Conservation (phyloP, 2,113 vertebrate species). For the Hoplias malabaricus region DNA sequence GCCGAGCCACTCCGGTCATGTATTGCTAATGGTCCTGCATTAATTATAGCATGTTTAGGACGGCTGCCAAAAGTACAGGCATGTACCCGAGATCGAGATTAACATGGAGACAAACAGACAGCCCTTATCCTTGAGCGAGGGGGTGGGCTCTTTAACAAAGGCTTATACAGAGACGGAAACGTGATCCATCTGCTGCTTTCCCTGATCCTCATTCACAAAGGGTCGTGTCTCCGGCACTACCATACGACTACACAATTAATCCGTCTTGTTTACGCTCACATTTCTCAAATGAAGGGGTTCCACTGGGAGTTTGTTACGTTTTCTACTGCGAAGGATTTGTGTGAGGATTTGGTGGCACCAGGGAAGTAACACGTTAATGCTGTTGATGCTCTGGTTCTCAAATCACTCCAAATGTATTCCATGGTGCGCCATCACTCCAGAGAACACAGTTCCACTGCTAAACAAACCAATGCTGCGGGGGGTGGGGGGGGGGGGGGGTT, state of each 20-base stretch:
- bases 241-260: background rate
- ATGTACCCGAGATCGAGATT: background rate
- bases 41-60: background rate
- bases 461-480: no score
- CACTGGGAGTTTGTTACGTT: no score
- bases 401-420: no score
- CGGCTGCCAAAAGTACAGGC: conserved; percentile 1
- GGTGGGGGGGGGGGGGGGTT: no score
- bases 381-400: no score
- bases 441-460: no score
- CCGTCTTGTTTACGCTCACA: no score
- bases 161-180: background rate
- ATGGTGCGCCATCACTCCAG: no score
- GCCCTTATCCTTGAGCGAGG: background rate
- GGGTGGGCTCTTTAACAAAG: background rate
- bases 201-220: background rate
- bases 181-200: background rate
- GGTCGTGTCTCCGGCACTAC: background rate
- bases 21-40: background rate
- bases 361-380: no score
- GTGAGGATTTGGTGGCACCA: no score
- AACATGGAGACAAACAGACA: conserved; percentile 12
- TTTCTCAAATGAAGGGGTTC: no score
- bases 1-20: background rate
- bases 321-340: no score